Evolutionary conservation across 2,797 vertebrate species (phyloP).

Genomic region (Aselliscus stoliczkanus): DNA sequence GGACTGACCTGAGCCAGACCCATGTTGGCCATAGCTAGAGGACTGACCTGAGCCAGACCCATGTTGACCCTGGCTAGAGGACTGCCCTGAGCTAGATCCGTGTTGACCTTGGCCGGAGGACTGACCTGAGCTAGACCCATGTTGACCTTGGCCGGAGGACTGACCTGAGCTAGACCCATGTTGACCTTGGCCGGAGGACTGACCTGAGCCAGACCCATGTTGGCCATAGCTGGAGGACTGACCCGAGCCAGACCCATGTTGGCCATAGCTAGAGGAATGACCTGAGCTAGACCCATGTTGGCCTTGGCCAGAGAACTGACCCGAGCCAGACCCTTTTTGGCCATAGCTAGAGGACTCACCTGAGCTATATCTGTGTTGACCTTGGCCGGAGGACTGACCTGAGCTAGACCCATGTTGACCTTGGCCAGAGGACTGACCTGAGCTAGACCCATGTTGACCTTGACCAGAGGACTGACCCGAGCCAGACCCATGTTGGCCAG

Average conservation of each 20-base stretch:
- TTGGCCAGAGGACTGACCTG: not conserved
- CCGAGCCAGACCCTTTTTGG: fast-evolving
- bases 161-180: not conserved
- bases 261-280: not conserved
- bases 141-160: no score
- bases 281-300: not conserved
- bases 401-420: not conserved
- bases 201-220: not conserved
- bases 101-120: no score
- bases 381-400: not conserved
- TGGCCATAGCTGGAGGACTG: no score
- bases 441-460: not conserved
- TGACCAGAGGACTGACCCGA: not conserved
- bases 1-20: no score
- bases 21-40: no score
- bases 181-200: not conserved
- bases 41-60: no score
- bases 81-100: no score
- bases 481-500: not conserved
- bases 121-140: no score
- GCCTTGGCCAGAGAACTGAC: not conserved
- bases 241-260: not conserved
- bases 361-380: not conserved
- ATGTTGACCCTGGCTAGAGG: no score
- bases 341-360: not conserved